Evolutionary conservation across 2,113 vertebrate genomes (phyloP).

Genomic region (Sardina pilchardus): DNA sequence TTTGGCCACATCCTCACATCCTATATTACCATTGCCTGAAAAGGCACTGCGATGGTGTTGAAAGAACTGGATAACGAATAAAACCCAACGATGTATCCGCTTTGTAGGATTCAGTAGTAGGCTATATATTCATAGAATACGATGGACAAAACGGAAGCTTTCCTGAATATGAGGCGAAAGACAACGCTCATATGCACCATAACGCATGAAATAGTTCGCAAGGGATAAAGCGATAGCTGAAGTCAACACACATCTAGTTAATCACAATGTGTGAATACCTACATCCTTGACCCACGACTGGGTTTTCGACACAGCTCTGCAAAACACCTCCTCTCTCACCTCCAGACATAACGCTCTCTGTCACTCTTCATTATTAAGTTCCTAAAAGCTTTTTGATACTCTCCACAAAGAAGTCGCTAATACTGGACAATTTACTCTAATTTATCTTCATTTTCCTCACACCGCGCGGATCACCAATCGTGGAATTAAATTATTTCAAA

Average conservation of each 20-base stretch:
- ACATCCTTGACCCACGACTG: not conserved
- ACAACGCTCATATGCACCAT: not conserved
- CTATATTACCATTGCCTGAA: not conserved
- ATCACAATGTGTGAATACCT: not conserved
- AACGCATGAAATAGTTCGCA: not conserved
- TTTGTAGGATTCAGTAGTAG: not conserved
- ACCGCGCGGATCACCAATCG: conserved; percentile 37
- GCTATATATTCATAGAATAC: not conserved
- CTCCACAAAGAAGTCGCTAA: conserved; percentile 25
- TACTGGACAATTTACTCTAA: conserved; percentile 36
- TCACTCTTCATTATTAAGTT: conserved; percentile 41
- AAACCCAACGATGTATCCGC: not conserved
- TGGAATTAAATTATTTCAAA: conserved; percentile 38
- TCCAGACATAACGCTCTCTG: not conserved
- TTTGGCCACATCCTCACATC: not conserved
- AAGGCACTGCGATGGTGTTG: not conserved
- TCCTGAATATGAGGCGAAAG: not conserved
- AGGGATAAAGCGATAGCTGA: not conserved
- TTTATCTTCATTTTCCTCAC: conserved; percentile 45
- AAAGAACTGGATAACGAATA: not conserved
- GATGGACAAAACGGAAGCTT: not conserved
- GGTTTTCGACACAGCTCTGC: not conserved
- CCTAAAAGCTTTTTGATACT: conserved; percentile 30
- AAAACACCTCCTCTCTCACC: not conserved
- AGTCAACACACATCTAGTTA: not conserved